Conservation (phyloP, 2,113 vertebrate genomes). For the Eolophus roseicapilla region DNA sequence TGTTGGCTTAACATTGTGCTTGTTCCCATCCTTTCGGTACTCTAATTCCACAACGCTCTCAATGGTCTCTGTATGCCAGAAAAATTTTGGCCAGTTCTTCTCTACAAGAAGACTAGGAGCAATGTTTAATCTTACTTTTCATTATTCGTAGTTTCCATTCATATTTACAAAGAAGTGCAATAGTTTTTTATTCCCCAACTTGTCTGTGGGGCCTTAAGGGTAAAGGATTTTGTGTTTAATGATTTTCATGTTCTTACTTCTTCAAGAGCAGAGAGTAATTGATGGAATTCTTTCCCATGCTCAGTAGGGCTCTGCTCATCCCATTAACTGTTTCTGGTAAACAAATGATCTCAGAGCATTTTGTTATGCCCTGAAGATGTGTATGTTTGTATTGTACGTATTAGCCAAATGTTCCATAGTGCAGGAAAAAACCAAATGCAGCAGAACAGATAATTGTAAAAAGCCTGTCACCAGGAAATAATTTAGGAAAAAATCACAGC, state of each 20-base stretch:
- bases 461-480: background rate
- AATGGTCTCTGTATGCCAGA: background rate
- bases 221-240: background rate
- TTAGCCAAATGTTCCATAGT: background rate
- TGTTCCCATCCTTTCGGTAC: background rate
- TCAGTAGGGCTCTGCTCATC: background rate
- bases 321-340: slow-evolving; percentile 2
- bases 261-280: background rate
- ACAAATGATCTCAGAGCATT: slow-evolving; percentile 9
- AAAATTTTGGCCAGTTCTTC: background rate
- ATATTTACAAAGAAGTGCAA: background rate
- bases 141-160: background rate
- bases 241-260: background rate
- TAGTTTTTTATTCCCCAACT: background rate
- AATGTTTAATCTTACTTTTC: background rate
- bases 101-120: background rate
- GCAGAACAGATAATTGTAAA: background rate
- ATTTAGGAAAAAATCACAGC: background rate
- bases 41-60: background rate
- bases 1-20: background rate
- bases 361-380: slow-evolving; percentile 10
- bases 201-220: background rate
- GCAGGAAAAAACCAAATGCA: background rate
- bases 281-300: background rate
- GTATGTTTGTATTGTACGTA: background rate